Percentiles rank a stretch among this genome's conserved stretches.
Conservation (phyloP, 2,888 invertebrate species). For the Pogonocherus hispidulus region DNA sequence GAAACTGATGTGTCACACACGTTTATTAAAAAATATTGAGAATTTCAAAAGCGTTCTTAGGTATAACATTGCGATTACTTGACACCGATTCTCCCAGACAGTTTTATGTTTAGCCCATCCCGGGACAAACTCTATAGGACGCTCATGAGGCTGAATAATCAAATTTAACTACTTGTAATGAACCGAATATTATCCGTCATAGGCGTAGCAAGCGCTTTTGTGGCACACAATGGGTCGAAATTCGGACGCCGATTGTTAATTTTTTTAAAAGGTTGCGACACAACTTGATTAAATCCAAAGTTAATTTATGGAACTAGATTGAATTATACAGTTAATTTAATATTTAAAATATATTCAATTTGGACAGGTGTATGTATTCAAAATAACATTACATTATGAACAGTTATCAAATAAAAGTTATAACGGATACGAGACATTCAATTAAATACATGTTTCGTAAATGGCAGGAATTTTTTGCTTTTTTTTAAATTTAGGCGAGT, state of each 20-base stretch:
- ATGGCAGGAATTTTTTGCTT: too few species aligned
- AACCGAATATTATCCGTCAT: neutral
- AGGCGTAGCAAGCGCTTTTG: neutral
- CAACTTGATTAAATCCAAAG: neutral
- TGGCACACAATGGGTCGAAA: neutral
- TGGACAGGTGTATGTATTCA: neutral
- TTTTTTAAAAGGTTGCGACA: neutral
- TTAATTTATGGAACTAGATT: slow-evolving; percentile 6
- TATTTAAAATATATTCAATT: neutral
- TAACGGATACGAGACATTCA: too few species aligned
- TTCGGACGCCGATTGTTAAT: neutral
- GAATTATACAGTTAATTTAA: slow-evolving; percentile 1
- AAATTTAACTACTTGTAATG: slow-evolving; percentile 28
- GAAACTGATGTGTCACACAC: too few species aligned
- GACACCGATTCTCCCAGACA: too few species aligned
- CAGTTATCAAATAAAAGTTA: neutral
- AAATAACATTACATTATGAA: neutral
- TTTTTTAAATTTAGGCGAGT: too few species aligned
- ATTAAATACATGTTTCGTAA: too few species aligned
- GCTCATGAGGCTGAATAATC: slow-evolving; percentile 16
- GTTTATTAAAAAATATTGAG: too few species aligned
- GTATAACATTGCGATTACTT: too few species aligned
- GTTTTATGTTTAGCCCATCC: too few species aligned
- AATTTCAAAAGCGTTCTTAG: too few species aligned
- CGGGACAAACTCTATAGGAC: slow-evolving; percentile 8